A percentile compares a stretch with the other conserved stretches of the same genome.
These are phyloP conservation scores for Phengaris arion DNA, from an alignment of 2,888 invertebrate genomes.

Conservation along the genomic window DNA sequence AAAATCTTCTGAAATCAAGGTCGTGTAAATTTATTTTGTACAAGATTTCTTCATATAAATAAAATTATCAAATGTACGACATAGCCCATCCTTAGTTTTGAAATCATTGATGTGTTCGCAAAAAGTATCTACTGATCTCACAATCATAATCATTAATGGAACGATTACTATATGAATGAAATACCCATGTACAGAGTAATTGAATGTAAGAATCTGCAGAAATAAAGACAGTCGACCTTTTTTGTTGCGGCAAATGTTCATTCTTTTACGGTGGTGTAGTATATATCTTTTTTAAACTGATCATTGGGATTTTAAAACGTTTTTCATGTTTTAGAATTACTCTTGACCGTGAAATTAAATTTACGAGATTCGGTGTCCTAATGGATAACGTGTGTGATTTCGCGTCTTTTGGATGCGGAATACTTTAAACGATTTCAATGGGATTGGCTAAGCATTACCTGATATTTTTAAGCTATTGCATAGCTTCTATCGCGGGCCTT, in stretches of 20 bases:
- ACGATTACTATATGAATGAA: conserved; percentile 30
- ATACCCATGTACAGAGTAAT: conserved; percentile 35
- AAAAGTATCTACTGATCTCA: neutral
- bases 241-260: conserved; percentile 34
- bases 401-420: neutral
- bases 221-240: conserved; percentile 39
- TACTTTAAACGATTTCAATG: neutral
- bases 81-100: no score
- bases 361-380: neutral
- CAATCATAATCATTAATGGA: neutral
- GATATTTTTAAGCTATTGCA: no score
- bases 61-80: no score
- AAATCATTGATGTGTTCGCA: neutral
- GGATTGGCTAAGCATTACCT: no score
- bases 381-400: conserved; percentile 4
- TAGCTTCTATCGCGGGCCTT: no score
- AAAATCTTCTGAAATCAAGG: no score
- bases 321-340: conserved; percentile 14
- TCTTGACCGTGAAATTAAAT: conserved; percentile 10
- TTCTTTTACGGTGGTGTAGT: conserved; percentile 33
- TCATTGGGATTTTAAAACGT: conserved; percentile 26
- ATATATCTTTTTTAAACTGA: conserved; percentile 29
- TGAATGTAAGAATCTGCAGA: conserved; percentile 36
- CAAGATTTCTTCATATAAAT: no score
- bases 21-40: no score